Percentiles rank a stretch among this genome's conserved stretches.
Evolutionary conservation across 53 echinoderm and acorn worm species (phyloP).

Genomic region (Temnopleurus reevesii): DNA sequence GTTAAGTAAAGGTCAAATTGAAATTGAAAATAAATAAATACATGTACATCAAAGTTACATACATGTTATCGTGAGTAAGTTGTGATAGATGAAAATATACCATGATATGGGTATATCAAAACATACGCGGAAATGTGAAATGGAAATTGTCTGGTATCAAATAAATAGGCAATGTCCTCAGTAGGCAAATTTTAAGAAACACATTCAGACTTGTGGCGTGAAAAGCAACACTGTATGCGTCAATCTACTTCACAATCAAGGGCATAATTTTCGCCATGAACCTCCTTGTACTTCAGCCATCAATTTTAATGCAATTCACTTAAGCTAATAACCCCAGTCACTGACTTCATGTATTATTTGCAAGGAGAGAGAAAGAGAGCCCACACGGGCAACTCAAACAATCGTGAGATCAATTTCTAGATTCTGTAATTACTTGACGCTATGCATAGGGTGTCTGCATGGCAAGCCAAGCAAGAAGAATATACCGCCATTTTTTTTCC

Average conservation of each 20-base stretch:
- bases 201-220: neutral
- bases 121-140: no score
- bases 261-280: conserved; percentile 19
- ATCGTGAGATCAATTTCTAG: conserved; percentile 57
- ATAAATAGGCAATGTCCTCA: no score
- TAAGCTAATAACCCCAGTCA: conserved; percentile 48
- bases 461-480: conserved; percentile 51
- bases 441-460: conserved; percentile 47
- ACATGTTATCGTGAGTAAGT: no score
- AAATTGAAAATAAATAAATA: no score
- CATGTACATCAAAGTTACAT: no score
- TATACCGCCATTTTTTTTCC: conserved; percentile 17
- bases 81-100: no score
- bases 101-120: no score
- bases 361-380: conserved; percentile 32
- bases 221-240: neutral
- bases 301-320: conserved; percentile 58
- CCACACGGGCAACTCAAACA: conserved; percentile 38
- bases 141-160: no score
- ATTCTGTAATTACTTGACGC: conserved; percentile 57
- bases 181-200: neutral
- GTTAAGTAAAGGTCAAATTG: no score
- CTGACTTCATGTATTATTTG: conserved; percentile 54
- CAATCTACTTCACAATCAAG: conserved; percentile 3
- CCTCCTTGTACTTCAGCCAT: conserved; percentile 49